Base-by-base conservation (phyloP, 2,113 vertebrate genomes). In the Bubo blakistoni region DNA sequence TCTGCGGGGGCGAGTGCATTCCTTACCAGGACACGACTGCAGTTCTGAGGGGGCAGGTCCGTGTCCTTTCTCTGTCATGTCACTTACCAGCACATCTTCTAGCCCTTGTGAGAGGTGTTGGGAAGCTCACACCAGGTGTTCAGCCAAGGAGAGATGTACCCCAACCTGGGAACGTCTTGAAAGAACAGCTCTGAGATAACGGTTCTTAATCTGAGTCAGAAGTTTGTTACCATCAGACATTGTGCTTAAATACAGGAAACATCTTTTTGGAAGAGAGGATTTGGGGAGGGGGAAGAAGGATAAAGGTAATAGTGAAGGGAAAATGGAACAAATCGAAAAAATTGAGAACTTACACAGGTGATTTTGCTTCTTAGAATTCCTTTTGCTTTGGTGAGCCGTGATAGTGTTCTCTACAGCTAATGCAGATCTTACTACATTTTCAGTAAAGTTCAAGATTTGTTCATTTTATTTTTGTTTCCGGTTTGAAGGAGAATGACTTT, bases 401-500 rank as follows among this genome's bases (percentile, higher is more conserved):
- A 1, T 7, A 20, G 2, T 4, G 57, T 6, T 44, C 17, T 51
- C 36, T 34, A 13, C 59, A 55, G 40, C 49, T 21, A 1, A 7
- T 1, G 30, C 8, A 11, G 44, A 2, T 27, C 42, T 44, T 16
- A 3, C 21, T n/a, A 15, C 2, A 6, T 34, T 22, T 16, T 18
- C 40, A 17, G 51, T 9, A 0, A 27, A 16, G 24, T 44, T 59
- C 12, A 6, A 40, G 14, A 2, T 42, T 7, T 29, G 11, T 47
- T 76, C 5, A 1, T 55, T 78, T 40, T 88, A 0, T 44, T 77
- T 44, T 15, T 74, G 10, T 76, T 66, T 54, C 27, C 94, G 92
- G 29, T 72, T 92, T 42, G 18, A 96, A 99, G 99, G 99, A 99
- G 96, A 99, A 99, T 11, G 99, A 99, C 85, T 99, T 99, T 90